Conservation (phyloP, 1,140 invertebrate genomes). For the Caenorhabditis brenneri region DNA sequence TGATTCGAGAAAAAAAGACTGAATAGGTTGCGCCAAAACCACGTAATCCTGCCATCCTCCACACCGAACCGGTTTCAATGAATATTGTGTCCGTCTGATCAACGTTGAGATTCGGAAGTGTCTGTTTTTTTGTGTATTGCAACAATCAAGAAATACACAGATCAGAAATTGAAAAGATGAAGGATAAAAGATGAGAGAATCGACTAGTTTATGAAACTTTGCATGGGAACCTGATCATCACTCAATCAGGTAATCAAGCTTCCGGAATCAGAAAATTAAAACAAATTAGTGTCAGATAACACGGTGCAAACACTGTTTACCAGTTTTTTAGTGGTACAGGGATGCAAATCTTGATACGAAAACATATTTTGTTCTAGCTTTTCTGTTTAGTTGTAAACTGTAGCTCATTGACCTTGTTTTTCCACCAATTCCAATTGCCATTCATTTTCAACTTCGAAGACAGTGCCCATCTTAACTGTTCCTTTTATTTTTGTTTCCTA, state of each 20-base stretch:
- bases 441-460: background rate
- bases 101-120: conserved; percentile 7
- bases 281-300: too few species aligned
- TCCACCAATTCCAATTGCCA: background rate
- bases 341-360: too few species aligned
- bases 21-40: conserved; percentile 23
- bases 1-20: conserved; percentile 25
- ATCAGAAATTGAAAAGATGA: conserved; percentile 2
- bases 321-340: too few species aligned
- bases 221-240: too few species aligned
- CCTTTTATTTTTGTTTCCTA: background rate
- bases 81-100: background rate
- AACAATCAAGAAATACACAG: background rate
- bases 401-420: too few species aligned
- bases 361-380: too few species aligned
- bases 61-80: background rate
- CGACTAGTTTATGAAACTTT: too few species aligned
- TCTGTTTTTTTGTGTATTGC: background rate
- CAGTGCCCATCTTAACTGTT: background rate
- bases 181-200: background rate
- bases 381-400: too few species aligned
- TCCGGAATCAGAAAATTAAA: too few species aligned
- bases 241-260: too few species aligned
- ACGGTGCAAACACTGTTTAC: too few species aligned
- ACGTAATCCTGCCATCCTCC: conserved; percentile 7